Base-by-base conservation (phyloP, 2,888 invertebrate species). In the Polydrusus pterygomalis region DNA sequence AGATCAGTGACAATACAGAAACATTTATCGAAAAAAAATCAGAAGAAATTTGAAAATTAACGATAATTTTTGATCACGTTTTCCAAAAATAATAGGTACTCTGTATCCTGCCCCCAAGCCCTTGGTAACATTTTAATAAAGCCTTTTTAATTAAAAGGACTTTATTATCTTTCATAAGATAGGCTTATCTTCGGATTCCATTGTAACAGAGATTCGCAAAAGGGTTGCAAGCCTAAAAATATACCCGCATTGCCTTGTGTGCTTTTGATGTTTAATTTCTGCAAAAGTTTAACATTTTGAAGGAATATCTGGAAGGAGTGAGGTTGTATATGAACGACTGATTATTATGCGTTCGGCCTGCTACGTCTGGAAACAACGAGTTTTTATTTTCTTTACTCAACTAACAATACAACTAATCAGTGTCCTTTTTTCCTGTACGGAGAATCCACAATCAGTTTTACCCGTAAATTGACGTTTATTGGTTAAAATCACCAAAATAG, bases 131-230 rank as follows among this genome's bases (percentile, higher is more conserved):
- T 60, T 38, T 38, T 60, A 38, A 17, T 60, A 38, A 60, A 38
- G 18, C 38, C 58, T 60, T 60, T 60, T 60, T 38, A 60, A 38
- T 60, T 60, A 38, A 60, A 17, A 17, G 58, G 58, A 60, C 17
- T 18, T 38, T 60, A 17, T 38, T 60, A 60, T 60, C 58, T 38
- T 38, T 17, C 58, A 60, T 60, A 60, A 60, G 58, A 60, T 60
- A 60, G 11, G 58, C 58, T 60, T 60, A 60, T 60, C 58, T 60
- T 11, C 2, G 38, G 30, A 38, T 60, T 30, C 38, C 18, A 18
- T 60, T 60, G 38, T 38, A 9, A 34, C 17, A 18, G 38, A 34
- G 34, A 34, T 15, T 34, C 5, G 1, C 1, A 38, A 60, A 25
- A 60, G 38, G 38, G 17, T 11, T 60, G 7, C 11, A 9, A 34